Conservation (phyloP, 2,113 vertebrate genomes). For the Athene cunicularia region DNA sequence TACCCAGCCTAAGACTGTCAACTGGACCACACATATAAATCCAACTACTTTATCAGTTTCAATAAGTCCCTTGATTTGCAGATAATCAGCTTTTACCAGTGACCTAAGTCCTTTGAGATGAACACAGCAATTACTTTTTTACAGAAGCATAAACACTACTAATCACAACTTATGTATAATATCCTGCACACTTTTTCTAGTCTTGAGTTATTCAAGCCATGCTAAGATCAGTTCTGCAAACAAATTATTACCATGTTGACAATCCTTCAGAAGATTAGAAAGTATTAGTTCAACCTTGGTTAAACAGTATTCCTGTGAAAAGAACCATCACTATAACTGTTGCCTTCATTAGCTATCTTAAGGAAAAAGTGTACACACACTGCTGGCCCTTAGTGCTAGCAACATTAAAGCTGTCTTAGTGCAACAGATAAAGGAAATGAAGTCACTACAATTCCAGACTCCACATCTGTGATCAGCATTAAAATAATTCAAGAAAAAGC, state of each 20-base stretch:
- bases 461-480: background rate
- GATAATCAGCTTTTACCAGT: background rate
- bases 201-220: background rate
- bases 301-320: background rate
- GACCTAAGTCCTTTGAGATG: background rate
- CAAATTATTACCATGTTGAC: background rate
- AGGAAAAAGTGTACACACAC: background rate
- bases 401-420: background rate
- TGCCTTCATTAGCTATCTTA: background rate
- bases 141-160: background rate
- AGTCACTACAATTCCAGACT: background rate
- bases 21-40: background rate
- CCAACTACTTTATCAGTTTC: background rate
- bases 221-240: background rate
- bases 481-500: background rate
- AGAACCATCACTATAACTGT: accelerated
- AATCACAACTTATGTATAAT: background rate
- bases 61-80: background rate
- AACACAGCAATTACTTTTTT: background rate
- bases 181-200: background rate
- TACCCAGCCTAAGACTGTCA: background rate
- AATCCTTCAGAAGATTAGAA: background rate
- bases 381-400: too few species aligned
- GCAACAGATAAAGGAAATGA: background rate
- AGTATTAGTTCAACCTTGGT: background rate